Evolutionary conservation across 1,140 invertebrate species (phyloP).

Genomic region (Bombus turneri): DNA sequence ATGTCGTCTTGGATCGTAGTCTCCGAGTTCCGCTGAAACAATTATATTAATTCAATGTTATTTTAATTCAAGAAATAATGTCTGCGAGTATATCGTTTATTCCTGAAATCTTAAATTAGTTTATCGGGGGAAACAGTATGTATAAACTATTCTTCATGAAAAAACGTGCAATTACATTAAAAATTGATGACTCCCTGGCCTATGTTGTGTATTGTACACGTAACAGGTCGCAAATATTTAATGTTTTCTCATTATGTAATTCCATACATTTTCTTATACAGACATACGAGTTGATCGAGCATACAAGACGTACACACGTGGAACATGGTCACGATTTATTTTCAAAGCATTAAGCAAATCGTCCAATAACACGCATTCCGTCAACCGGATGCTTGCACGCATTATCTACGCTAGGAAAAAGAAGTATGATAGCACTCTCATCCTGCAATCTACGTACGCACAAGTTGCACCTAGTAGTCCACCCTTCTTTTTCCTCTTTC

Average conservation of each 20-base stretch:
- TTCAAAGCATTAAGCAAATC: conserved; percentile 54
- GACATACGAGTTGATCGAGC: neutral
- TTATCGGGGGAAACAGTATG: too few relatives aligned
- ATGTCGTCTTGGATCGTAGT: conserved; percentile 96
- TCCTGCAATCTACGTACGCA: conserved; percentile 46
- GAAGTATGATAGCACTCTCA: conserved; percentile 43
- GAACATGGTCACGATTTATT: conserved; percentile 30
- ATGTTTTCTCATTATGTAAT: conserved; percentile 13
- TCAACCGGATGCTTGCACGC: conserved; percentile 34
- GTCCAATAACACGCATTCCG: conserved; percentile 9
- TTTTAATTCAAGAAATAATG: neutral
- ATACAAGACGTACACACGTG: neutral
- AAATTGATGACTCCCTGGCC: neutral
- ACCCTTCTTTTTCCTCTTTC: neutral
- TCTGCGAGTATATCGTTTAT: neutral
- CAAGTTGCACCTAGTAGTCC: neutral
- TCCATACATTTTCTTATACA: neutral
- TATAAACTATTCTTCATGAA: neutral
- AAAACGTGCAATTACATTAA: too few relatives aligned
- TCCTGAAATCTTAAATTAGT: neutral
- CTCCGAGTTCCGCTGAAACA: conserved; percentile 95
- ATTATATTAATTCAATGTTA: neutral
- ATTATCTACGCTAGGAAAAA: conserved; percentile 30
- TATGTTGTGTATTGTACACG: neutral
- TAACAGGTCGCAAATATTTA: neutral